Conservation (phyloP, 1,140 invertebrate genomes). For the Gonatopus flavifemur region DNA sequence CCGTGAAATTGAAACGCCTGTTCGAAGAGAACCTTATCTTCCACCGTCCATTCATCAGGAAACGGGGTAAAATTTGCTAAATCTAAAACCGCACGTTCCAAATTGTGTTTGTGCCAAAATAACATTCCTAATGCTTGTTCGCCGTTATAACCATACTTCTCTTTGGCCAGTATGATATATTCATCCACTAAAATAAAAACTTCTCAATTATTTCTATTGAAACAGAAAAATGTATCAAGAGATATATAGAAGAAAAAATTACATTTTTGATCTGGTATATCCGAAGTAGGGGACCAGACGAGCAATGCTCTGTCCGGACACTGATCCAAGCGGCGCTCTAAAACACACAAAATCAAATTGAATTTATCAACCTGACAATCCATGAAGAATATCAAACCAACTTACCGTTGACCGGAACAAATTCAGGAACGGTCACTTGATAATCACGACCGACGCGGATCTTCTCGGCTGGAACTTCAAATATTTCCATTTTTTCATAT, state of each 20-base stretch:
- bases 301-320: slow-evolving; percentile 82
- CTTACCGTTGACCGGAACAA: slow-evolving; percentile 64
- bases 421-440: slow-evolving; percentile 86
- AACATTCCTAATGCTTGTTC: slow-evolving; percentile 97
- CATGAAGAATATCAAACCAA: slow-evolving; percentile 14
- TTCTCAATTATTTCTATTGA: slow-evolving; percentile 16
- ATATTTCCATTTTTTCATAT: slow-evolving; percentile 4
- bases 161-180: slow-evolving; percentile 92
- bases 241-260: slow-evolving; percentile 52
- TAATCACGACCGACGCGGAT: slow-evolving; percentile 93
- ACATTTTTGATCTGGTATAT: slow-evolving; percentile 86
- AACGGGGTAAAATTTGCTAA: slow-evolving; percentile 96
- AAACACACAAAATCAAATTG: slow-evolving; percentile 18
- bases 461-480: slow-evolving; percentile 78
- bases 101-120: slow-evolving; percentile 97
- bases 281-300: slow-evolving; percentile 91
- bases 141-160: slow-evolving; percentile 96
- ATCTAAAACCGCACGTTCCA: slow-evolving; percentile 88
- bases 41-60: slow-evolving; percentile 97
- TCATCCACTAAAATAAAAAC: slow-evolving; percentile 77
- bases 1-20: slow-evolving; percentile 98
- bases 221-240: slow-evolving; percentile 4
- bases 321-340: slow-evolving; percentile 49
- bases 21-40: slow-evolving; percentile 97
- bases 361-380: slow-evolving; percentile 15